Conservation (phyloP, 2,797 vertebrate genomes). For the Anguilla marmorata region DNA sequence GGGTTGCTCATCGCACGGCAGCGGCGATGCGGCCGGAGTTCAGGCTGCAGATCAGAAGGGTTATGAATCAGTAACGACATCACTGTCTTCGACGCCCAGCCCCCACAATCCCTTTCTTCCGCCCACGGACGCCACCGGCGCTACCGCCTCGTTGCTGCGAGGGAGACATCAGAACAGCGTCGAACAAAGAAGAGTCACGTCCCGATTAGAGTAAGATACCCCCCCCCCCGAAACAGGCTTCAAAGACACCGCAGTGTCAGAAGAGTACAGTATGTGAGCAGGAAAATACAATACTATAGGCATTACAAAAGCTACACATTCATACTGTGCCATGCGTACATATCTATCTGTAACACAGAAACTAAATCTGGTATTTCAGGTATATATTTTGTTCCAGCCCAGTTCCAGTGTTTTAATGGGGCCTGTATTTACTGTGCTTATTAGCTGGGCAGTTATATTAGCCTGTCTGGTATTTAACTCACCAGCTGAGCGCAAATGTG, state of each 20-base stretch:
- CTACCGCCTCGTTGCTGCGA: not conserved
- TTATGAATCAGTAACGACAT: slow-evolving; percentile 5
- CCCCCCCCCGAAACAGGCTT: not conserved
- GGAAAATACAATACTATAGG: not conserved
- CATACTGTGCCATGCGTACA: not conserved
- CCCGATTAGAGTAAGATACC: not conserved
- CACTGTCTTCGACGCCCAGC: not conserved
- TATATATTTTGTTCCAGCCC: too few species aligned
- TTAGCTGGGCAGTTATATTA: not conserved
- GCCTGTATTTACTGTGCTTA: not conserved
- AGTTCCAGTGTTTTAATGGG: too few species aligned
- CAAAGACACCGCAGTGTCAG: not conserved
- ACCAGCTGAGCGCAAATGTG: not conserved
- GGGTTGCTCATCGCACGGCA: not conserved
- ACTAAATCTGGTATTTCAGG: too few species aligned
- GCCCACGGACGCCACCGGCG: not conserved
- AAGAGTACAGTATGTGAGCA: not conserved
- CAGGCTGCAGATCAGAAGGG: not conserved
- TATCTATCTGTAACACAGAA: too few species aligned
- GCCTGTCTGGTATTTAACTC: not conserved
- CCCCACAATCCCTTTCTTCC: slow-evolving; percentile 8
- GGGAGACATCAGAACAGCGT: not conserved
- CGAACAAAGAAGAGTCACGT: not conserved
- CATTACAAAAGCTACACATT: not conserved
- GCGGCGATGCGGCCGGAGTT: not conserved